phyloP scores from a whole-genome alignment of 2,113 vertebrate species.

The Accipiter virgatus region DNA sequence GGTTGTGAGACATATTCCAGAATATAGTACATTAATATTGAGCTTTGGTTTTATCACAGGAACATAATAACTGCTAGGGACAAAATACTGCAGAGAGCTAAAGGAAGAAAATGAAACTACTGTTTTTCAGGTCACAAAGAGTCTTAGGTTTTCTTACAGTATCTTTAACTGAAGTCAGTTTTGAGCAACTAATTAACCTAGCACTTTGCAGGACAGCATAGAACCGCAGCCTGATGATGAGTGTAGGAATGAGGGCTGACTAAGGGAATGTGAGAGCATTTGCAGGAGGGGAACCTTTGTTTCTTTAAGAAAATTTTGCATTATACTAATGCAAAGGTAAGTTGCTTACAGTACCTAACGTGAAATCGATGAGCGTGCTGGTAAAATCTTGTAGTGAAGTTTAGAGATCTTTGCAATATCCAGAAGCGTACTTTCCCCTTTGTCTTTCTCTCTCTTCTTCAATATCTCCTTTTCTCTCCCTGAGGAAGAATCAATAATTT shows the following conservation, averaged over 20 bases:
- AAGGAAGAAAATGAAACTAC: background rate
- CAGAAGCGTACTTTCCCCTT: background rate
- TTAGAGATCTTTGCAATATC: background rate
- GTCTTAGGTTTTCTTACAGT: background rate
- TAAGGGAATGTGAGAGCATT: background rate
- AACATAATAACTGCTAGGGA: background rate
- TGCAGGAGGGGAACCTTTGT: background rate
- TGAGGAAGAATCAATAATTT: background rate
- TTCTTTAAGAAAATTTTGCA: background rate
- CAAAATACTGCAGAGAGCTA: background rate
- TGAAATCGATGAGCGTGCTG: background rate
- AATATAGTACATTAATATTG: background rate
- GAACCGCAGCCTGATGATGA: background rate
- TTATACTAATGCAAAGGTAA: background rate
- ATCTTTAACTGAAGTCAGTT: background rate
- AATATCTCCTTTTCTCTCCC: background rate
- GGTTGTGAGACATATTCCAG: background rate
- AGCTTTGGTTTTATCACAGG: background rate
- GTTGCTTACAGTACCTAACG: background rate
- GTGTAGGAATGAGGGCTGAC: background rate
- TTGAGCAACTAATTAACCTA: background rate
- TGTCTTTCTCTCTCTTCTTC: background rate
- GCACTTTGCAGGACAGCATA: background rate
- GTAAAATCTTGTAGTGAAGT: background rate
- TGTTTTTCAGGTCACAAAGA: background rate